Conservation (phyloP, 2,888 invertebrate species). For the Epicampocera succincta region DNA sequence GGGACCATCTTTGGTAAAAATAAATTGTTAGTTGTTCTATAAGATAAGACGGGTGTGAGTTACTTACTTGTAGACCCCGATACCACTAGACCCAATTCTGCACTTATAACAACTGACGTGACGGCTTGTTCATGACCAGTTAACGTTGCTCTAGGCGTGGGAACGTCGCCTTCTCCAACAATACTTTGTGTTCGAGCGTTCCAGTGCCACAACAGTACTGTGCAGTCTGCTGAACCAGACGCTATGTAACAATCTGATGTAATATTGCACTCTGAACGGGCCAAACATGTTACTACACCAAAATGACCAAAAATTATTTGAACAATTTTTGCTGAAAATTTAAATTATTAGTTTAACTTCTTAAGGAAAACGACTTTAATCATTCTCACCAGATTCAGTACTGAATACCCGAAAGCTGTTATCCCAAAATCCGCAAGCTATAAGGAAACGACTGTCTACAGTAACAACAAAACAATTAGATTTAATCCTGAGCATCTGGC, state of each 20-base stretch:
- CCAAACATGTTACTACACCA: slow-evolving; percentile 98
- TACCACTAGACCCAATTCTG: slow-evolving; percentile 98
- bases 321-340: slow-evolving; percentile 92
- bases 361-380: too few species aligned
- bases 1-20: slow-evolving; percentile 89
- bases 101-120: slow-evolving; percentile 97
- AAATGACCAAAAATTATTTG: slow-evolving; percentile 99
- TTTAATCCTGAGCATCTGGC: slow-evolving; percentile 95
- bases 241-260: slow-evolving; percentile 99
- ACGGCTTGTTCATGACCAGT: slow-evolving; percentile 99
- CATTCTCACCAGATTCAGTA: slow-evolving; percentile 94
- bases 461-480: slow-evolving; percentile 98
- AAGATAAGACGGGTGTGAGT: neutral
- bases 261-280: slow-evolving; percentile 98
- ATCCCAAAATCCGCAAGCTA: slow-evolving; percentile 99
- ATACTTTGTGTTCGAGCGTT: slow-evolving; percentile 97
- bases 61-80: slow-evolving; percentile 91
- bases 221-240: slow-evolving; percentile 98
- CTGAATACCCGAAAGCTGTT: slow-evolving; percentile 99
- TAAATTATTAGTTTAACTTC: neutral
- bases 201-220: slow-evolving; percentile 99
- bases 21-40: neutral
- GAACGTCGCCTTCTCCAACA: slow-evolving; percentile 97
- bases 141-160: slow-evolving; percentile 97
- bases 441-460: slow-evolving; percentile 97